Conservation (phyloP, 2,113 vertebrate genomes). For the Syngnathus floridae region DNA sequence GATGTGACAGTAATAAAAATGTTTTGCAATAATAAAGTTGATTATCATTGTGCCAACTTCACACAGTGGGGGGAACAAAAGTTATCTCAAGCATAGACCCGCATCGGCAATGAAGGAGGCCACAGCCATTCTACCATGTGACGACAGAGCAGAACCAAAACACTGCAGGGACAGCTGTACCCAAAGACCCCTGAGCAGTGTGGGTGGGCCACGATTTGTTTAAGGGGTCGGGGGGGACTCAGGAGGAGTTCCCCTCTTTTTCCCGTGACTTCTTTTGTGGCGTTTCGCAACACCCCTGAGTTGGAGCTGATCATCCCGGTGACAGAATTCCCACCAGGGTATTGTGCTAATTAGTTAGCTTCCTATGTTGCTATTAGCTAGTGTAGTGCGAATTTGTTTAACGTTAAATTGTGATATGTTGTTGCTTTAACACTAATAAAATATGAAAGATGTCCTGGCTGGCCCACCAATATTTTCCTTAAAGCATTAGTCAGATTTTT, state of each 20-base stretch:
- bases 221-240: background rate
- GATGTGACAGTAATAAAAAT: too few species aligned
- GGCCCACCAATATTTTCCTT: background rate
- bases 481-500: background rate
- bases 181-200: constrained; percentile 42
- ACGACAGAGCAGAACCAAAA: constrained; percentile 57
- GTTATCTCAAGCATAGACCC: constrained; percentile 16
- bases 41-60: background rate
- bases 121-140: constrained; percentile 44
- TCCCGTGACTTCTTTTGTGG: constrained; percentile 23
- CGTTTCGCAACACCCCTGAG: background rate
- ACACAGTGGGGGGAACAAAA: background rate
- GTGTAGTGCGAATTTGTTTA: background rate
- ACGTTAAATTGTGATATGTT: background rate
- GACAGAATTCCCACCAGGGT: constrained; percentile 1
- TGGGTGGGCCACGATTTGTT: constrained; percentile 67
- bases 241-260: constrained; percentile 24
- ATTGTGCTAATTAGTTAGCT: background rate
- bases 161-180: constrained; percentile 63
- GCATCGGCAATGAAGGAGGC: constrained; percentile 37
- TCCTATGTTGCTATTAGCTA: background rate
- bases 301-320: background rate
- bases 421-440: background rate
- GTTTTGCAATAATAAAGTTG: too few species aligned
- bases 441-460: background rate